These are phyloP conservation scores for Siniperca undulata DNA, from an alignment of 2,797 vertebrate genomes.

Conservation along the genomic window DNA sequence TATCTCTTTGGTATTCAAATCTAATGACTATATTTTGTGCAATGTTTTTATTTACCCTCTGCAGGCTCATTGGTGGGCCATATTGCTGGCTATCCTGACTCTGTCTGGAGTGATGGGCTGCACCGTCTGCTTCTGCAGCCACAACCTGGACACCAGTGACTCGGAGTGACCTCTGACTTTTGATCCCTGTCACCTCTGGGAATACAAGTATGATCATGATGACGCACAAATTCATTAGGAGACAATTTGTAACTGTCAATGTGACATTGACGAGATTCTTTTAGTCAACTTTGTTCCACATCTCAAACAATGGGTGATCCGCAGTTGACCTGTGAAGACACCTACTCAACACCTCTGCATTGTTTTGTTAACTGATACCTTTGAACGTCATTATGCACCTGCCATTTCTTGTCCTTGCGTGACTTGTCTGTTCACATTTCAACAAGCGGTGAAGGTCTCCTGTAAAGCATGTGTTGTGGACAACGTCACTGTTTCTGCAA, in stretches of 20 bases:
- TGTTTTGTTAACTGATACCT: constrained; percentile 18
- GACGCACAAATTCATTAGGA: neutral
- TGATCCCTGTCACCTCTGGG: constrained; percentile 4
- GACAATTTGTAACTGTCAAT: neutral
- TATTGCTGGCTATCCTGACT: constrained; percentile 82
- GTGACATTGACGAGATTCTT: neutral
- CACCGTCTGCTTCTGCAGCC: constrained; percentile 83
- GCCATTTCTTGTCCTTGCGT: neutral
- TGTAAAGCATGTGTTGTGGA: constrained; percentile 38
- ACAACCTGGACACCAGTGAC: constrained; percentile 71
- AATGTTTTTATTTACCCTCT: neutral
- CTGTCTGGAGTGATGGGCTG: constrained; percentile 86
- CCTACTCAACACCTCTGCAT: constrained; percentile 9
- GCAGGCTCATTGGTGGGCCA: constrained; percentile 87
- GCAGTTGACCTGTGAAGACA: constrained; percentile 7
- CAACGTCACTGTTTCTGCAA: constrained; percentile 41
- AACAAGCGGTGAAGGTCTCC: neutral
- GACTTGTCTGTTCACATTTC: constrained; percentile 18
- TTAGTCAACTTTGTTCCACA: constrained; percentile 11
- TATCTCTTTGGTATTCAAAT: neutral
- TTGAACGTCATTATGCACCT: constrained; percentile 22
- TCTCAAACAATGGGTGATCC: neutral
- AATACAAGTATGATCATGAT: neutral
- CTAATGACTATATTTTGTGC: neutral
- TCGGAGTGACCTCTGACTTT: constrained; percentile 41